A percentile compares a stretch with the other conserved stretches of the same genome.
Conservation (phyloP, 2,888 invertebrate species). For the Pilophorus perplexus region DNA sequence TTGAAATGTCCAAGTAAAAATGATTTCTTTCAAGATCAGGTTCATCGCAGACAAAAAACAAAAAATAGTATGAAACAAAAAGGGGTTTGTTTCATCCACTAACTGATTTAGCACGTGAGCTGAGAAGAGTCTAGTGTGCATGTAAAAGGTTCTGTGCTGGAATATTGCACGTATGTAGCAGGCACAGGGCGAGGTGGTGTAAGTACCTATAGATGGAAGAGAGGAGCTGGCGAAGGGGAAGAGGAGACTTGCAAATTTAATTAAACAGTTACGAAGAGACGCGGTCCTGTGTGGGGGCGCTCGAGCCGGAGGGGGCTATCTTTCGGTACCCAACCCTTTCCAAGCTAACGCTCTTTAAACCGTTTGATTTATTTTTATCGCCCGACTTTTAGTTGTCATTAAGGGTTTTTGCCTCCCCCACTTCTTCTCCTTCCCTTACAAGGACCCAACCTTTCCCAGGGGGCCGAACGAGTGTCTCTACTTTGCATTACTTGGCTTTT, state of each 20-base stretch:
- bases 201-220: slow-evolving; percentile 10
- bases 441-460: background rate
- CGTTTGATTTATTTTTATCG: slow-evolving; percentile 49
- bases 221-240: background rate
- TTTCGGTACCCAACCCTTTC: slow-evolving; percentile 43
- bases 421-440: slow-evolving; percentile 11
- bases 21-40: too few species aligned
- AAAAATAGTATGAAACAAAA: too few species aligned
- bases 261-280: slow-evolving; percentile 40
- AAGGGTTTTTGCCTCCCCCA: slow-evolving; percentile 47
- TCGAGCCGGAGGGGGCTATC: slow-evolving; percentile 37
- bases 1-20: too few species aligned
- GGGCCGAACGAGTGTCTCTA: slow-evolving; percentile 30
- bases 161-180: too few species aligned
- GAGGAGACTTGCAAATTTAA: slow-evolving; percentile 43
- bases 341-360: slow-evolving; percentile 44
- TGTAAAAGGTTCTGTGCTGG: too few species aligned
- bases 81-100: too few species aligned
- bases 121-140: too few species aligned
- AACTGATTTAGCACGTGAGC: too few species aligned
- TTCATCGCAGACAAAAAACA: too few species aligned
- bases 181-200: too few species aligned
- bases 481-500: slow-evolving; percentile 38
- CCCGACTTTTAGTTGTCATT: slow-evolving; percentile 49
- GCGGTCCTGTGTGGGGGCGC: background rate